Conservation (phyloP, 2,113 vertebrate species). For the Calyptommatus sinebrachiatus region DNA sequence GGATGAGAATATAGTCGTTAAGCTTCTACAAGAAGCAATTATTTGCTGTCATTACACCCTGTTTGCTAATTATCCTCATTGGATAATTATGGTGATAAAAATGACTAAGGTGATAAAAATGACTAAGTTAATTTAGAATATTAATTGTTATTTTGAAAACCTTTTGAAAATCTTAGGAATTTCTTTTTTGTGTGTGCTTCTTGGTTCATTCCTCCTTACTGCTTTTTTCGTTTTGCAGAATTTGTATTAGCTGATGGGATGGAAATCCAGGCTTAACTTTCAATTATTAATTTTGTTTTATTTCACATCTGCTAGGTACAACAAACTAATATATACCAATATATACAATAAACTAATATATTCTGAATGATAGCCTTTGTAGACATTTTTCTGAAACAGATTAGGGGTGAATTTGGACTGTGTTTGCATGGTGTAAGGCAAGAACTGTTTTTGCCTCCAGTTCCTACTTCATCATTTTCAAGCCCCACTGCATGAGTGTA, state of each 20-base stretch:
- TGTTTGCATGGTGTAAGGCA: no score
- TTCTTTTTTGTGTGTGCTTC: conserved; percentile 5
- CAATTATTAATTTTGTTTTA: no score
- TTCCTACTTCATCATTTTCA: no score
- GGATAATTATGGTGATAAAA: conserved; percentile 69
- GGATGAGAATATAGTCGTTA: conserved; percentile 66
- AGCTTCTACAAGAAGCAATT: conserved; percentile 66
- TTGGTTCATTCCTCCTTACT: background rate
- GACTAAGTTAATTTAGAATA: conserved; percentile 60
- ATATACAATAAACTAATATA: no score
- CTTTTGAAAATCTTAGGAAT: conserved; percentile 50
- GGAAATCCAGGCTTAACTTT: background rate
- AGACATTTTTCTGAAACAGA: no score
- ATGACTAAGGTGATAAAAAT: conserved; percentile 63
- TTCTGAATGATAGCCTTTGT: no score
- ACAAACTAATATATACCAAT: no score
- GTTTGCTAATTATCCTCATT: conserved; percentile 71
- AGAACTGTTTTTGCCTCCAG: no score
- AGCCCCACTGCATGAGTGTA: no score
- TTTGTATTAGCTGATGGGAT: background rate
- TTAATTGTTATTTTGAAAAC: conserved; percentile 57
- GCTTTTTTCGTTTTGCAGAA: background rate
- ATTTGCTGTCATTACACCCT: conserved; percentile 71
- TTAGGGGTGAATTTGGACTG: no score
- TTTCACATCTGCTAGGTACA: no score